phyloP scores from a whole-genome alignment of 2,113 vertebrate genomes.

The Thamnophis sirtalis region DNA sequence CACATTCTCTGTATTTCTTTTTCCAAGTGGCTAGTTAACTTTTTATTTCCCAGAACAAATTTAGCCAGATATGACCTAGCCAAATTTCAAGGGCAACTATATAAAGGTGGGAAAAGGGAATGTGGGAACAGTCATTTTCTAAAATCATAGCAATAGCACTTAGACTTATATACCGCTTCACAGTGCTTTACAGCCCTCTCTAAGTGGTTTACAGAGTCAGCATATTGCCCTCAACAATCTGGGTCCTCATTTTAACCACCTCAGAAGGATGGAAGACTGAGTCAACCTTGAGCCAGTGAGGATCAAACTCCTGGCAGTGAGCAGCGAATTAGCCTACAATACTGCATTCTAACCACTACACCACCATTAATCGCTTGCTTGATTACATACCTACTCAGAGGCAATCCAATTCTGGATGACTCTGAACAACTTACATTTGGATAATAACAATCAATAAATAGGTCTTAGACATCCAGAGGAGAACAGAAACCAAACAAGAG shows the following conservation, averaged over 20 bases:
- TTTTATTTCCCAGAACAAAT: background rate
- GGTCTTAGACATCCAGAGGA: background rate
- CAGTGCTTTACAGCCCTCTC: background rate
- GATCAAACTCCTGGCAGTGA: background rate
- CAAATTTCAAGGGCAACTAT: background rate
- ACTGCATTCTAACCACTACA: background rate
- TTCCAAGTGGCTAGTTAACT: background rate
- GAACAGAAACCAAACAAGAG: background rate
- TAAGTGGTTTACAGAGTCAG: background rate
- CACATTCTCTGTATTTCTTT: background rate
- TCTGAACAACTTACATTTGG: background rate
- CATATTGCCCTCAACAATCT: background rate
- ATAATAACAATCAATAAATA: background rate
- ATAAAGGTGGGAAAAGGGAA: background rate
- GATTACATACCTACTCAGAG: background rate
- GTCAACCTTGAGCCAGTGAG: background rate
- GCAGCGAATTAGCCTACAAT: background rate
- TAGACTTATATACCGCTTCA: background rate
- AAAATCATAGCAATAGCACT: background rate
- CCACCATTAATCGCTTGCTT: background rate
- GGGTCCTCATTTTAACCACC: background rate
- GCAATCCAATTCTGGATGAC: background rate
- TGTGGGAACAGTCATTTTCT: background rate
- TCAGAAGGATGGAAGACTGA: background rate
- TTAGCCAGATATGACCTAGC: background rate